Percentiles rank a stretch among this genome's conserved stretches.
phyloP scores from a whole-genome alignment of 2,888 invertebrate species.

The Petrolisthes manimaculis region DNA sequence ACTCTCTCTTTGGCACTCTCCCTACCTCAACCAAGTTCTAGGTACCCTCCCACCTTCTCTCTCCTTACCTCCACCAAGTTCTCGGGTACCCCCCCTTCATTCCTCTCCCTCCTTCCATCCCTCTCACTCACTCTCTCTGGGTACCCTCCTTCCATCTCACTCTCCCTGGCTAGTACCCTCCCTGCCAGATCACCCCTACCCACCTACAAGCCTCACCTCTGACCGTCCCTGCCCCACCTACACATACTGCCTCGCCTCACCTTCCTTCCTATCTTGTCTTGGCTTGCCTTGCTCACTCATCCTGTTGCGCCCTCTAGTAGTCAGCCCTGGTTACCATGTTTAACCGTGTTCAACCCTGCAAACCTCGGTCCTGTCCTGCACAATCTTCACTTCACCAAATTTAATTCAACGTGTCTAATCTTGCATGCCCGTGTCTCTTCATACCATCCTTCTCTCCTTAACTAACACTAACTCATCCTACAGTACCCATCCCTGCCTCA shows the following conservation, averaged over 20 bases:
- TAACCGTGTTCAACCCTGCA: no score
- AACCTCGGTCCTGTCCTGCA: no score
- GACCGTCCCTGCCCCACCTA: neutral
- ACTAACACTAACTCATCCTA: neutral
- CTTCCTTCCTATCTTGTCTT: no score
- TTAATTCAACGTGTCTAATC: no score
- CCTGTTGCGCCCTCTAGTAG: no score
- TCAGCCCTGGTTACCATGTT: no score
- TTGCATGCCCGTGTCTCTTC: neutral
- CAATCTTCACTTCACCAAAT: no score
- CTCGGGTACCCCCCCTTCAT: neutral
- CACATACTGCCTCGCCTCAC: no score
- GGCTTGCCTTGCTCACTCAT: no score
- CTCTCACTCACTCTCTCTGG: neutral
- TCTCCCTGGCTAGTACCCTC: neutral
- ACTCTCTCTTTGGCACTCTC: neutral
- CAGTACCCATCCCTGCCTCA: neutral
- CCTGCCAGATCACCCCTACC: neutral
- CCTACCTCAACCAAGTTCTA: neutral
- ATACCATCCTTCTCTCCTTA: neutral
- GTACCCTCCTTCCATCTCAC: neutral
- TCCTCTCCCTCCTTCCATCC: conserved; percentile 1
- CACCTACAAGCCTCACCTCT: neutral
- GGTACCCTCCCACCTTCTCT: neutral
- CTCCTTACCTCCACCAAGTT: neutral